phyloP scores from a whole-genome alignment of 2,113 vertebrate species.

The Stomatorhinus ivindoensis region DNA sequence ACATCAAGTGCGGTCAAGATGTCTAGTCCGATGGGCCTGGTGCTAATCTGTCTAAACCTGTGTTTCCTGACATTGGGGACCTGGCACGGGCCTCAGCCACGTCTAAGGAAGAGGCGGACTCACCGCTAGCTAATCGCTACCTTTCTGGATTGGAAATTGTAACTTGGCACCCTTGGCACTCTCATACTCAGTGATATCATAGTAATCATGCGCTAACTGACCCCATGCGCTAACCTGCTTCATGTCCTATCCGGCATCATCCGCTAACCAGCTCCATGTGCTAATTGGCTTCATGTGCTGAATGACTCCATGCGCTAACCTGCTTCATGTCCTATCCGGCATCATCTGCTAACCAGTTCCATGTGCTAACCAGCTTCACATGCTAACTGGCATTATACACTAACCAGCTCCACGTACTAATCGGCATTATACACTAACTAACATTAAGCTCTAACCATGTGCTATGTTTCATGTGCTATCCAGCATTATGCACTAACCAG shows the following conservation, averaged over 20 bases:
- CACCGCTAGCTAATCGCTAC: not conserved
- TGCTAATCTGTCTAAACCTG: conserved; percentile 22
- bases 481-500: not conserved
- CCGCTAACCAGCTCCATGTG: not conserved
- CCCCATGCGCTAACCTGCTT: not conserved
- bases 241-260: not conserved
- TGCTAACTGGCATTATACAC: not conserved
- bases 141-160: not conserved
- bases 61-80: conserved; percentile 14
- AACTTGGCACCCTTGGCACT: not conserved
- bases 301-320: not conserved
- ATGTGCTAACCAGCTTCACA: not conserved
- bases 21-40: conserved; percentile 15
- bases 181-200: not conserved
- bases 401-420: not conserved
- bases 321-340: not conserved
- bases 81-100: not conserved
- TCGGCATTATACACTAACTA: not conserved
- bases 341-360: not conserved
- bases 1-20: conserved; percentile 17
- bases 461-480: not conserved
- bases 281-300: not conserved
- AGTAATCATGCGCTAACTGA: not conserved
- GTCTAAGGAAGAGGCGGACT: not conserved
- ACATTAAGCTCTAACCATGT: too few relatives aligned